Percentiles rank a stretch among this genome's conserved stretches.
These are phyloP conservation scores for Theristicus caerulescens DNA, from an alignment of 2,113 vertebrate species.

Conservation along the genomic window DNA sequence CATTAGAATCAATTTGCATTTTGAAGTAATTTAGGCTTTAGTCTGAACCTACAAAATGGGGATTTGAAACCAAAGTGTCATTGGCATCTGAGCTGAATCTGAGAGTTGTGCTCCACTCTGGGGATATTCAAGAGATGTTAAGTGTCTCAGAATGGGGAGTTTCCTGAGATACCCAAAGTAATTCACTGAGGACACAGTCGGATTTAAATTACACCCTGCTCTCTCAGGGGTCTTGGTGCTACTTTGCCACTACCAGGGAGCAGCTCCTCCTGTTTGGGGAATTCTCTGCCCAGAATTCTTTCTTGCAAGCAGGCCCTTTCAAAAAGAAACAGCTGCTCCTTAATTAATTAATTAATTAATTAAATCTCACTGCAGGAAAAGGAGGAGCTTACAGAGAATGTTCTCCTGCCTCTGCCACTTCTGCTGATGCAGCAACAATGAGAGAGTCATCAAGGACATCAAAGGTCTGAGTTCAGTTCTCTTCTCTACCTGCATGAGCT, in stretches of 20 bases:
- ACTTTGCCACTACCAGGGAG: accelerated
- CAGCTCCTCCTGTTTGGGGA: not conserved
- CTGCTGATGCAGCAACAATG: too few relatives aligned
- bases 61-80: not conserved
- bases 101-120: not conserved
- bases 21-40: conserved; percentile 1
- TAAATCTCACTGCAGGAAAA: not conserved
- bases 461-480: not conserved
- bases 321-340: not conserved
- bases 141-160: not conserved
- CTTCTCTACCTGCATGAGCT: not conserved
- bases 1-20: not conserved
- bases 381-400: not conserved
- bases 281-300: not conserved
- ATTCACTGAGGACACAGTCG: not conserved
- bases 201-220: not conserved
- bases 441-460: not conserved
- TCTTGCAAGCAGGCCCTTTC: not conserved
- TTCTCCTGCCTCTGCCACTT: accelerated
- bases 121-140: not conserved
- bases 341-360: not conserved
- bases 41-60: not conserved
- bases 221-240: not conserved
- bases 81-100: not conserved
- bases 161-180: not conserved